Evolutionary conservation across 53 echinoderm and acorn worm species (phyloP), one percentile per base, ranked within the genome.

Genomic region (Hippasteria phrygiana): DNA sequence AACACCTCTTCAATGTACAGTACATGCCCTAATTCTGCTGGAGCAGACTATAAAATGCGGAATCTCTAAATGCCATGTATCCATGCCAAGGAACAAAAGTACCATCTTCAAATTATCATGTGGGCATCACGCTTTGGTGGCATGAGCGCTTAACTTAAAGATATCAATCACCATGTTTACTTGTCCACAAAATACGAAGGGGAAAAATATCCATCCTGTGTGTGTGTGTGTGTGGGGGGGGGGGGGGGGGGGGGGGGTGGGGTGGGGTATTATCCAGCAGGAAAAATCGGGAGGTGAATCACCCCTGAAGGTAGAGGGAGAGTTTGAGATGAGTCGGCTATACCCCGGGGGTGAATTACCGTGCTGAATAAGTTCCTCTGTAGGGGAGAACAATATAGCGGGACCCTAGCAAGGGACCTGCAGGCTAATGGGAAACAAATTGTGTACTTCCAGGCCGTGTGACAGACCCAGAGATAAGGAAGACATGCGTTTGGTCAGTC

Each of bases 241-340:
- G 22, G 55, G 55, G 26, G 34, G 38, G 22, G 55, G 37, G 13
- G 43, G 56, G 40, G 26, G 22, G 55, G 55, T 24, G 34, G 38
- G 22, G 55, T 20, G 13, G 43, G 43, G 28, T 64, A 42, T 62
- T 11, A 62, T 42, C 28, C 62, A 45, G 43, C 12, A 40, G 43
- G 27, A 42, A 79, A 43, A 43, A 82, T 43, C 32, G 43, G 41
- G 82, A 82, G 82, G 82, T 82, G 82, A 82, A 82, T 82, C 82
- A 82, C 82, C 82, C 82, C 82, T 66, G 82, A 82, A 65, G 82
- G 39, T 26, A 43, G 66, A 43, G 41, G 20, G 26, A 66, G 66
- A 66, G 64, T 13, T 11, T 47, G 46, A 27, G 2, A 43, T 43
- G 65, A 41, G 62, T 10, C 8, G 13, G 42, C 28, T 13, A 42